These are phyloP conservation scores for Chlorodrepanis virens DNA, from an alignment of 2,113 vertebrate species.

Conservation along the genomic window DNA sequence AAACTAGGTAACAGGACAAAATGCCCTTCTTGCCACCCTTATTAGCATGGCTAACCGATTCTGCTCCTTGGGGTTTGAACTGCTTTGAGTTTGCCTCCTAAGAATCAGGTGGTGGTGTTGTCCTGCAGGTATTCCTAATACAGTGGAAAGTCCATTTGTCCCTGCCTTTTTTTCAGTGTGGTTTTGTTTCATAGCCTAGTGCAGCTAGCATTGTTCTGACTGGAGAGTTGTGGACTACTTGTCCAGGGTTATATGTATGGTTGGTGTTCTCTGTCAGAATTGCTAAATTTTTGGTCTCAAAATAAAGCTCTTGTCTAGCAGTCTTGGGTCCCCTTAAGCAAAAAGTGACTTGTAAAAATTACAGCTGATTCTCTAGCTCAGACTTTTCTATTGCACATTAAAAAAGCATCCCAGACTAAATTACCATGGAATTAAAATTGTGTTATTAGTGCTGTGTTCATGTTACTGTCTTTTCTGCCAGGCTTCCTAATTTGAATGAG, in stretches of 20 bases:
- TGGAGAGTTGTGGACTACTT: background rate
- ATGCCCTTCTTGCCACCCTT: background rate
- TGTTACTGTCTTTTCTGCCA: background rate
- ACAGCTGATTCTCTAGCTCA: background rate
- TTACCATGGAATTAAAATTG: background rate
- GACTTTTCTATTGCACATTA: background rate
- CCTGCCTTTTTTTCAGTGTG: background rate
- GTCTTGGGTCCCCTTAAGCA: background rate
- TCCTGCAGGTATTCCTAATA: background rate
- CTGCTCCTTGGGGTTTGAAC: background rate
- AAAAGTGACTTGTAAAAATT: background rate
- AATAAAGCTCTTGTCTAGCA: background rate
- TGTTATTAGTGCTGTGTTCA: background rate
- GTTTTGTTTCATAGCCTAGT: background rate
- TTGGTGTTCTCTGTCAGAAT: background rate
- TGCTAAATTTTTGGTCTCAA: background rate
- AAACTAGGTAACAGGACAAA: background rate
- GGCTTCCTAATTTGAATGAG: background rate
- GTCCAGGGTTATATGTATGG: background rate
- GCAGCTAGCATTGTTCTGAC: background rate
- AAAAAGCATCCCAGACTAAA: background rate
- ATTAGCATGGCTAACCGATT: background rate
- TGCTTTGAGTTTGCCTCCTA: background rate
- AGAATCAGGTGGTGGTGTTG: background rate
- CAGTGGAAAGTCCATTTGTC: fast-evolving